These are phyloP conservation scores for Sesia bembeciformis DNA, from an alignment of 2,888 invertebrate species.

Conservation along the genomic window DNA sequence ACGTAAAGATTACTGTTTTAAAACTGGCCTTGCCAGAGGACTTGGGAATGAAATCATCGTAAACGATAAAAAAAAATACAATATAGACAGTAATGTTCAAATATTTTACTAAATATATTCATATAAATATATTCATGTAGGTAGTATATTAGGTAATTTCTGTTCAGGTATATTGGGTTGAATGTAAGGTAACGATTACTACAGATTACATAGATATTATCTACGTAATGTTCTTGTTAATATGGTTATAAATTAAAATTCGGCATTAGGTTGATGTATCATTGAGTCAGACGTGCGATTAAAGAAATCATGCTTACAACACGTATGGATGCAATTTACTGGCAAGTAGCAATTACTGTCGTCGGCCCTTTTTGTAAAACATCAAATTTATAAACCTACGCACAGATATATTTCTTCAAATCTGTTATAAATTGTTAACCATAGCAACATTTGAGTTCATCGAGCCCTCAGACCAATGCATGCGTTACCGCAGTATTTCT, in stretches of 20 bases:
- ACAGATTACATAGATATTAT: too few species aligned
- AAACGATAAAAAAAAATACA: conserved; percentile 36
- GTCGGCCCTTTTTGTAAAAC: conserved; percentile 41
- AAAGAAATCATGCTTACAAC: conserved; percentile 30
- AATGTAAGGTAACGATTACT: too few species aligned
- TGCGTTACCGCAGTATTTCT: too few species aligned
- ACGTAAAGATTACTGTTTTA: conserved; percentile 68
- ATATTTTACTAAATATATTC: too few species aligned
- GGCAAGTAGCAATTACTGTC: conserved; percentile 42
- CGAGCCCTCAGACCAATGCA: too few species aligned
- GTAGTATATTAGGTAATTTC: too few species aligned
- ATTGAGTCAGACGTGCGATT: conserved; percentile 34
- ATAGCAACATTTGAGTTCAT: too few species aligned
- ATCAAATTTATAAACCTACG: conserved; percentile 30
- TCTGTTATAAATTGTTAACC: too few species aligned
- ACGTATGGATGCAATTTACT: conserved; percentile 31
- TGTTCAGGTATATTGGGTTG: too few species aligned
- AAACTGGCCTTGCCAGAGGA: conserved; percentile 60
- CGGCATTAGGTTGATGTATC: conserved; percentile 24
- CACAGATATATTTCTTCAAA: too few species aligned
- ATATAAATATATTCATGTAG: too few species aligned
- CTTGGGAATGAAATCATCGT: conserved; percentile 57
- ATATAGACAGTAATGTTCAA: too few species aligned
- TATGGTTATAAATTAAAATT: conserved; percentile 40
- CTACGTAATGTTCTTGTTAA: conserved; percentile 4